Conservation (phyloP, 35 echinoderm and acorn worm genomes). For the Amphiura filiformis region DNA sequence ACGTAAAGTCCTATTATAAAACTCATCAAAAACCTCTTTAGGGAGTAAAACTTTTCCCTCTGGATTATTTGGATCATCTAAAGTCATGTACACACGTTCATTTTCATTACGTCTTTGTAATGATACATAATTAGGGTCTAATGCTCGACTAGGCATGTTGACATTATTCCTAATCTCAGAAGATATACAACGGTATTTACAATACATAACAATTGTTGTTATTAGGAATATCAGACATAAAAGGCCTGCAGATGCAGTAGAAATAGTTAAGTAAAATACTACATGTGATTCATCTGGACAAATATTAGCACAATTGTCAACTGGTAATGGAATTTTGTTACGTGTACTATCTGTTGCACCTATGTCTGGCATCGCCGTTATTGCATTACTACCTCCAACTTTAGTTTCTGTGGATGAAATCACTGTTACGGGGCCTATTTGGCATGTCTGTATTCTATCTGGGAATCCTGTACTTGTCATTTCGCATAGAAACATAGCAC, state of each 20-base stretch:
- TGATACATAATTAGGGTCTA: neutral
- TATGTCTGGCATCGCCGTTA: neutral
- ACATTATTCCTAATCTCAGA: neutral
- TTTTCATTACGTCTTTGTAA: neutral
- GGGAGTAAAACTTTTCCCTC: neutral
- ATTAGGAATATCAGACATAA: neutral
- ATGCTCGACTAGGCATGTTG: neutral
- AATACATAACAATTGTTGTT: neutral
- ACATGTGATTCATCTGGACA: neutral
- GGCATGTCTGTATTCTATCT: neutral
- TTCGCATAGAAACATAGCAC: neutral
- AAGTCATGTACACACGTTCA: neutral
- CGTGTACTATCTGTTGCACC: neutral
- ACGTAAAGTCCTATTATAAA: neutral
- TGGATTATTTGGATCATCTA: constrained; percentile 1
- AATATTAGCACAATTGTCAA: neutral
- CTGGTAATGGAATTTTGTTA: neutral
- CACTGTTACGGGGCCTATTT: neutral
- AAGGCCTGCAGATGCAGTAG: neutral
- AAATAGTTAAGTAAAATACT: neutral
- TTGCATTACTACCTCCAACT: neutral
- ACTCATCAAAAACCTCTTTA: neutral
- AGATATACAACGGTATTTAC: neutral
- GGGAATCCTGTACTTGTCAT: neutral
- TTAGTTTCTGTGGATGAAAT: neutral